Evolutionary conservation across 2,113 vertebrate genomes (phyloP).

Genomic region (Loxodonta africana): DNA sequence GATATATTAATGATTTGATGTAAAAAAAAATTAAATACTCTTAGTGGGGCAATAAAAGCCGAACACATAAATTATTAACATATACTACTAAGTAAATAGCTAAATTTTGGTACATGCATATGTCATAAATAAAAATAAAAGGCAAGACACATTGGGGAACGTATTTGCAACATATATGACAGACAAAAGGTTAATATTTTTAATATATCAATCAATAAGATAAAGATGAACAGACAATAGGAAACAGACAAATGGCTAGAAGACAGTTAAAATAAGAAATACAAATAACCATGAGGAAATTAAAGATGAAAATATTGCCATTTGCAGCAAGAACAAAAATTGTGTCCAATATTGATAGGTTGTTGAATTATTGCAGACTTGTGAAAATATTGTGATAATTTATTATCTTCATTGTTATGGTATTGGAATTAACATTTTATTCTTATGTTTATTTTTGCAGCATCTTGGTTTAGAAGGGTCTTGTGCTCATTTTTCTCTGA

Average conservation of each 20-base stretch:
- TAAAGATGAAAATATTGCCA: background rate
- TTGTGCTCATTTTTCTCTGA: constrained; percentile 57
- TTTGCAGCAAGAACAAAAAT: constrained; percentile 6
- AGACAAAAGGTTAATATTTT: background rate
- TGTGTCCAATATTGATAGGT: background rate
- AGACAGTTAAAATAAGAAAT: too few relatives aligned
- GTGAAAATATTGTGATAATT: constrained; percentile 38
- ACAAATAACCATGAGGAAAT: background rate
- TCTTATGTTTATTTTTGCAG: background rate
- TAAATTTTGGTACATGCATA: background rate
- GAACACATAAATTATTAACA: background rate
- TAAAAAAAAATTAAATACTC: background rate
- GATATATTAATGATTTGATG: background rate
- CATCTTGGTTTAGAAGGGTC: too few relatives aligned
- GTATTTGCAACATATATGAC: background rate
- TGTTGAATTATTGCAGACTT: background rate
- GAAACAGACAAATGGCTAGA: background rate
- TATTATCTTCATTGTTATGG: background rate
- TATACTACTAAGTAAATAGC: background rate
- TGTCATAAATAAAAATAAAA: constrained; percentile 8
- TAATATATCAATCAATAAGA: constrained; percentile 4
- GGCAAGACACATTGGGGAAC: background rate
- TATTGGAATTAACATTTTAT: constrained; percentile 43
- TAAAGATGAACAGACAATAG: background rate
- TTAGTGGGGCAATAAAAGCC: background rate